A percentile compares a stretch with the other conserved stretches of the same genome.
Conservation (phyloP, 1,140 invertebrate species). For the Ceratosolen fusciceps region DNA sequence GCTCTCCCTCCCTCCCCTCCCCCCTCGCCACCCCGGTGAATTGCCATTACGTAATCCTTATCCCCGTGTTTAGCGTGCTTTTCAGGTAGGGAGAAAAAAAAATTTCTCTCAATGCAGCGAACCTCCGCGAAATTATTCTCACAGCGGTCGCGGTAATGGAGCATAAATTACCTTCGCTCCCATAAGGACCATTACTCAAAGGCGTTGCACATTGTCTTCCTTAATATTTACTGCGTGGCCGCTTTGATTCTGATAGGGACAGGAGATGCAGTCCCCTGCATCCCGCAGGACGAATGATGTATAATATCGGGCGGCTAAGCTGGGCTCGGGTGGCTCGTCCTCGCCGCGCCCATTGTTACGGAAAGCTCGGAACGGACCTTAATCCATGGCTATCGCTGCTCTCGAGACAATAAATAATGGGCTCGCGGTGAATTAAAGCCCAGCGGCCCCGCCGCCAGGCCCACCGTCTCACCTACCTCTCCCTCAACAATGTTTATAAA, state of each 20-base stretch:
- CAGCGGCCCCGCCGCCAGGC: not conserved
- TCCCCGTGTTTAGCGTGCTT: too few relatives aligned
- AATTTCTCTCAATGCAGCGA: too few relatives aligned
- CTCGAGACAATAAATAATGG: not conserved
- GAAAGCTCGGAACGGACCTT: not conserved
- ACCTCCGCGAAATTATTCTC: not conserved
- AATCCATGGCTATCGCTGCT: not conserved
- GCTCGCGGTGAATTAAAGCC: not conserved
- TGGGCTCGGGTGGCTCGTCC: not conserved
- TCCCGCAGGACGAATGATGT: too few relatives aligned
- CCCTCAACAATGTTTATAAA: not conserved
- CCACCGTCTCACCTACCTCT: too few relatives aligned
- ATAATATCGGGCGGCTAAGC: not conserved
- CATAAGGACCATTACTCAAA: not conserved
- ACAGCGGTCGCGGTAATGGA: not conserved
- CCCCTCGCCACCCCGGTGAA: too few relatives aligned
- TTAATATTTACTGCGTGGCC: not conserved
- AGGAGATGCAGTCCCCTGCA: not conserved
- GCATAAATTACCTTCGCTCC: not conserved
- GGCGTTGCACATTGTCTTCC: not conserved
- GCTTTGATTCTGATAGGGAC: not conserved
- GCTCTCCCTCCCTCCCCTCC: too few relatives aligned
- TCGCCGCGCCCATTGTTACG: not conserved
- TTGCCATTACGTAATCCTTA: too few relatives aligned
- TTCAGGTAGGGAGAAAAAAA: too few relatives aligned